Base-by-base conservation (phyloP, 1,140 invertebrate species). In the Aporrectodea caliginosa region DNA sequence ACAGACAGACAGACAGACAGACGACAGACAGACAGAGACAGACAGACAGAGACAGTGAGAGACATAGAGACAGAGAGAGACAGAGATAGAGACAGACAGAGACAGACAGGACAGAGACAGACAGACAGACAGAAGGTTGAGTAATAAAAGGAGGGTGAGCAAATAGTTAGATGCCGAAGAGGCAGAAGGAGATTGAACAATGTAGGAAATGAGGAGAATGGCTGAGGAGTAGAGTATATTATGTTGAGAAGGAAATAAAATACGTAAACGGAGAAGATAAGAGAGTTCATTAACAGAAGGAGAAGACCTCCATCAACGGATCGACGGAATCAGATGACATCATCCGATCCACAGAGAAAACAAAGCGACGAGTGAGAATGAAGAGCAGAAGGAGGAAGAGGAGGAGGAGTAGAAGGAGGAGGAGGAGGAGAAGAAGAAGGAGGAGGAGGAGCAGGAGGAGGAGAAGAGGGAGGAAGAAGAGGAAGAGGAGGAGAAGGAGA, bases 401-500 rank as follows among this genome's bases (percentile, higher is more conserved):
- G n/a, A n/a, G n/a, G n/a, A n/a, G n/a, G n/a, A n/a, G n/a, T n/a
- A n/a, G n/a, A n/a, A n/a, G n/a, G n/a, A n/a, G 75, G 1, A 75
- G 81, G 16, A 80, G 81, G 16, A 79, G 81, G 0, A 79, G 78
- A 31, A 77, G 80, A 72, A 80, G 78, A 1, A 79, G 82, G 1
- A 77, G 81, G 73, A 29, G 58, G 22, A 69, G 30, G 27, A 35
- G n/a, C 12, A 29, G 27, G 35, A 72, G 70, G 68, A 32, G 68
- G 33, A 32, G 75, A 69, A 34, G 79, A 32, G 79, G 34, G 16
- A 32, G 33, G 72, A 29, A 70, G 32, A 35, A 32, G n/a, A 27
- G 35, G 31, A 29, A 27, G 58, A 34, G 33, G 32, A 43, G 68
- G 75, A 31, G 69, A 32, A 6, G n/a, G 43, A 33, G 1, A 77